phyloP scores from a whole-genome alignment of 2,888 invertebrate species.

The Oscheius sp. region DNA sequence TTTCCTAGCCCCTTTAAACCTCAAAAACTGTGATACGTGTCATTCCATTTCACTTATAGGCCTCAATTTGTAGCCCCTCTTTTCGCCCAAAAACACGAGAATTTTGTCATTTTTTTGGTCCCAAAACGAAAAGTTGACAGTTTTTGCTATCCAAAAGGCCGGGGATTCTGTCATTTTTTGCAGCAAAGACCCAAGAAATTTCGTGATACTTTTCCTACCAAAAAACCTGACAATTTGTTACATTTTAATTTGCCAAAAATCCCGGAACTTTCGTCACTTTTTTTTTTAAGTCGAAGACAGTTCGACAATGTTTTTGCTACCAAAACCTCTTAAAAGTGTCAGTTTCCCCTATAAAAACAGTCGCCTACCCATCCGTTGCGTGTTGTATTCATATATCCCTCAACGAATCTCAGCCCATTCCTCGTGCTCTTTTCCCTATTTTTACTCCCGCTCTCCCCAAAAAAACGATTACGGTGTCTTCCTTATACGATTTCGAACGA shows the following conservation, averaged over 20 bases:
- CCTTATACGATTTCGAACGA: slow-evolving; percentile 13
- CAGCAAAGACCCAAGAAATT: no score
- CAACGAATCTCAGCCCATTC: slow-evolving; percentile 22
- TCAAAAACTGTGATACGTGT: slow-evolving; percentile 15
- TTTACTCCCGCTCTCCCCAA: not conserved
- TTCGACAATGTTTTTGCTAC: no score
- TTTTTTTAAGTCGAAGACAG: no score
- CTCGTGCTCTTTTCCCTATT: not conserved
- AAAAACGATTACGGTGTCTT: slow-evolving; percentile 24
- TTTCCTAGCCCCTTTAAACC: not conserved
- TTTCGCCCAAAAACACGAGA: not conserved
- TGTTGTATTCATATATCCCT: slow-evolving; percentile 24
- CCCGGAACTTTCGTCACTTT: no score
- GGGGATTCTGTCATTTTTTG: no score
- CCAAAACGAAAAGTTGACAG: not conserved
- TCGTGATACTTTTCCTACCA: not conserved
- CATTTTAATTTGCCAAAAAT: no score
- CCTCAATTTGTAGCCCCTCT: not conserved
- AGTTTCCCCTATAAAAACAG: not conserved
- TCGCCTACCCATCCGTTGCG: slow-evolving; percentile 23
- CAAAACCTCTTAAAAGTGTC: no score
- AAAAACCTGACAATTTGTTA: not conserved
- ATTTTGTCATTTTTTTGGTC: not conserved
- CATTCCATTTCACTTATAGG: slow-evolving; percentile 13
- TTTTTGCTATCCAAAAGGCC: no score